phyloP scores from a whole-genome alignment of 1,140 invertebrate species.

The Rhyacophila brunnea region DNA sequence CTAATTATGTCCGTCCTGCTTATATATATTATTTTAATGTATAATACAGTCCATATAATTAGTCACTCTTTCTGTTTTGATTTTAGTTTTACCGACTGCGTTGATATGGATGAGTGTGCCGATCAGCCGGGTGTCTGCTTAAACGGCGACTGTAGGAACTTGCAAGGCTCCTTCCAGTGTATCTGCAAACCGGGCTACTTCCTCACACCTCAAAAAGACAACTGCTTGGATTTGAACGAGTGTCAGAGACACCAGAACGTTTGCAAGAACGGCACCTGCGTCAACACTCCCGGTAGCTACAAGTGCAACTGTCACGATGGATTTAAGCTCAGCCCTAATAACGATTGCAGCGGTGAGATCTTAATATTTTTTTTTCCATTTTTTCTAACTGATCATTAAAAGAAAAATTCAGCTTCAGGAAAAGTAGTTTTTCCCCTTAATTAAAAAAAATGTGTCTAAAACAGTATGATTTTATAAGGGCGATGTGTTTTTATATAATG shows the following conservation, averaged over 20 bases:
- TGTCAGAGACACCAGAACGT: slow-evolving; percentile 68
- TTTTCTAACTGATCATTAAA: too few relatives aligned
- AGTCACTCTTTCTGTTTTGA: background rate
- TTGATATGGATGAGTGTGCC: slow-evolving; percentile 76
- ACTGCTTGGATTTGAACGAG: slow-evolving; percentile 77
- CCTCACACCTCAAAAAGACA: slow-evolving; percentile 59
- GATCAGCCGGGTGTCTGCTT: slow-evolving; percentile 64
- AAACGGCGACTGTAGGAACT: slow-evolving; percentile 75
- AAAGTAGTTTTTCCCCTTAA: too few relatives aligned
- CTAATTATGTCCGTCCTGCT: too few relatives aligned
- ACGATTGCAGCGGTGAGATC: slow-evolving; percentile 74
- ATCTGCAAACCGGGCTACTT: slow-evolving; percentile 75
- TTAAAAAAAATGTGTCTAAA: too few relatives aligned
- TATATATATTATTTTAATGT: too few relatives aligned
- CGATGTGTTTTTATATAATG: too few relatives aligned
- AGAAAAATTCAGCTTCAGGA: too few relatives aligned
- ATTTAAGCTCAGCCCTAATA: slow-evolving; percentile 80
- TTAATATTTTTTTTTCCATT: too few relatives aligned
- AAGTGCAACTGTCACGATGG: slow-evolving; percentile 78
- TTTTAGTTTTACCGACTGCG: slow-evolving; percentile 54
- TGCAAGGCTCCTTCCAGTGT: slow-evolving; percentile 76
- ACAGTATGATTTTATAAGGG: too few relatives aligned
- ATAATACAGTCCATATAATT: too few relatives aligned
- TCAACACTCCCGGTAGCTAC: slow-evolving; percentile 75
- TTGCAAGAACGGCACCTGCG: slow-evolving; percentile 81